phyloP scores from a whole-genome alignment of 1,140 invertebrate species.

The Samia ricini region DNA sequence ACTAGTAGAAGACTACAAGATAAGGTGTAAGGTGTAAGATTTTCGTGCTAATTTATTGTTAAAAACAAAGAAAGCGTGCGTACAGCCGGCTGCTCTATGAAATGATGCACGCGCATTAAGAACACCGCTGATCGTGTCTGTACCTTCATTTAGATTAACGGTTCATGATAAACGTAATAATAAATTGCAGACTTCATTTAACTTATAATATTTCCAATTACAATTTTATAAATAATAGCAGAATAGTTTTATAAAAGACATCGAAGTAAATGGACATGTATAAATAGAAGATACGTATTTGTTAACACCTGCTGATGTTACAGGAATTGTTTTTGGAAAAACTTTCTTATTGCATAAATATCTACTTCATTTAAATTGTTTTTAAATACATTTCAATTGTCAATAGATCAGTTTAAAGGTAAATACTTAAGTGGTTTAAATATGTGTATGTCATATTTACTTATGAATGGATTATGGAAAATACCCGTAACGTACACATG shows the following conservation, averaged over 20 bases:
- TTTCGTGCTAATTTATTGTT: slow-evolving; percentile 69
- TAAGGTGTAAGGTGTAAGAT: slow-evolving; percentile 62
- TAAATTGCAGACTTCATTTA: slow-evolving; percentile 2
- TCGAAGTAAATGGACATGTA: neutral
- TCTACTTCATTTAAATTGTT: too few relatives aligned
- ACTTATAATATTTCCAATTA: neutral
- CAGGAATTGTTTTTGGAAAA: neutral
- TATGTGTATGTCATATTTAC: too few relatives aligned
- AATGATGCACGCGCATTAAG: slow-evolving; percentile 44
- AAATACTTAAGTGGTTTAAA: too few relatives aligned
- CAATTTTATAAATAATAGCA: neutral
- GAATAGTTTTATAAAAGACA: neutral
- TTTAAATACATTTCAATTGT: too few relatives aligned
- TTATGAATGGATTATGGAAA: too few relatives aligned
- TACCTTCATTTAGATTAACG: slow-evolving; percentile 45
- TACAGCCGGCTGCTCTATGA: slow-evolving; percentile 44
- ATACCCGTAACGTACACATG: neutral
- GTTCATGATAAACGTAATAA: slow-evolving; percentile 19
- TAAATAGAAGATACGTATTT: neutral
- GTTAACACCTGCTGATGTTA: neutral
- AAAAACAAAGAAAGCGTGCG: slow-evolving; percentile 57
- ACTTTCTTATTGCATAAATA: too few relatives aligned
- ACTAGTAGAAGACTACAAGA: slow-evolving; percentile 41
- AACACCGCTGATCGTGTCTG: slow-evolving; percentile 29
- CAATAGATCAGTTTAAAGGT: too few relatives aligned